Percentiles rank a stretch among this genome's conserved stretches.
These are phyloP conservation scores for Falcaria lacertinaria DNA, from an alignment of 2,888 invertebrate species.

Conservation along the genomic window DNA sequence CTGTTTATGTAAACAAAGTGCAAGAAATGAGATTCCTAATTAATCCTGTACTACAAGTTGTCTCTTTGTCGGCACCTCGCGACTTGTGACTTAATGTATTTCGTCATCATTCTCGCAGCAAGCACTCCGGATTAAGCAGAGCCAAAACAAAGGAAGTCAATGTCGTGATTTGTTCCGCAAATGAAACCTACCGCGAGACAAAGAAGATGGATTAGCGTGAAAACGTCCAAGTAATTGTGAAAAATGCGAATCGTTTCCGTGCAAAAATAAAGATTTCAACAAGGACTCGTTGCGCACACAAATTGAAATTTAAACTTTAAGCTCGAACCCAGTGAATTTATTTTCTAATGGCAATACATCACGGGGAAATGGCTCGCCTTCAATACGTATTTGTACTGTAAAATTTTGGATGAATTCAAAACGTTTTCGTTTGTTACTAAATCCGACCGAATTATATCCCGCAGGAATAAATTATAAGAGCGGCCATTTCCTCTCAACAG, in stretches of 20 bases:
- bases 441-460: slow-evolving; percentile 65
- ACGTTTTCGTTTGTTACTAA: slow-evolving; percentile 61
- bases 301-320: slow-evolving; percentile 34
- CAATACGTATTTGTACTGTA: slow-evolving; percentile 16
- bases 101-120: slow-evolving; percentile 15
- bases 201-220: slow-evolving; percentile 73
- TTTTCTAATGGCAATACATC: not conserved
- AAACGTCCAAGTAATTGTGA: slow-evolving; percentile 76
- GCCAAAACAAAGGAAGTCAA: slow-evolving; percentile 49
- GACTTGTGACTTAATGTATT: not conserved
- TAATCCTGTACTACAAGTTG: not conserved
- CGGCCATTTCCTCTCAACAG: slow-evolving; percentile 60
- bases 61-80: not conserved
- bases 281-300: slow-evolving; percentile 4
- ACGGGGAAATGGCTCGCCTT: not conserved
- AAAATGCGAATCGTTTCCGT: slow-evolving; percentile 64
- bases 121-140: slow-evolving; percentile 29
- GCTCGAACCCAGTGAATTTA: slow-evolving; percentile 8
- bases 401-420: slow-evolving; percentile 38
- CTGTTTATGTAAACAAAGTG: not conserved
- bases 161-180: slow-evolving; percentile 59
- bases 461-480: slow-evolving; percentile 70
- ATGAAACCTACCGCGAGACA: slow-evolving; percentile 63
- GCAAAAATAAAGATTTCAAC: slow-evolving; percentile 53
- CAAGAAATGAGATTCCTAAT: not conserved